Conservation (phyloP, 2,888 invertebrate genomes). For the Ophion ventricosus region DNA sequence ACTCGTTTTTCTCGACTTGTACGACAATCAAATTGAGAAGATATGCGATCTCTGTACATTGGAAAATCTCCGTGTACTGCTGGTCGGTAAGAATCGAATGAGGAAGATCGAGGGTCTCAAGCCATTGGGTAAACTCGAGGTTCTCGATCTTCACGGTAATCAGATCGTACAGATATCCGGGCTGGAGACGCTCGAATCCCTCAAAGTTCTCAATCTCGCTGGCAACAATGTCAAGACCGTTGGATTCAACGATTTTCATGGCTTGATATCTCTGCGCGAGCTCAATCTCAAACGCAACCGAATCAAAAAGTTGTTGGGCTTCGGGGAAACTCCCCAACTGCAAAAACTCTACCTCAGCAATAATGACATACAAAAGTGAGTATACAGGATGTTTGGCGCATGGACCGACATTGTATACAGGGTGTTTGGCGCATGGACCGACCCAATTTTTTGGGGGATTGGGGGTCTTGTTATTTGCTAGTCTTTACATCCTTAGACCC, state of each 20-base stretch:
- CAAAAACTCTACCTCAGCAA: conserved; percentile 93
- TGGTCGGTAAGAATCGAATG: conserved; percentile 96
- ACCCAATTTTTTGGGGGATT: too few species aligned
- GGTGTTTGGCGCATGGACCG: too few species aligned
- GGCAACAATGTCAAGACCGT: conserved; percentile 94
- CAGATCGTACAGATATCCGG: conserved; percentile 91
- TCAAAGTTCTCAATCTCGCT: conserved; percentile 96
- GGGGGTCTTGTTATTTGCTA: too few species aligned
- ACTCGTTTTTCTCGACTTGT: conserved; percentile 96
- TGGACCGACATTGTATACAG: too few species aligned
- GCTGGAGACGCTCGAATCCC: conserved; percentile 88
- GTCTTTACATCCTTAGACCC: too few species aligned
- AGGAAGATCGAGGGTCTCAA: conserved; percentile 91
- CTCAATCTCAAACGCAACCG: conserved; percentile 95
- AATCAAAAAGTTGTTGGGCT: conserved; percentile 91
- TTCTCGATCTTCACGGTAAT: conserved; percentile 96
- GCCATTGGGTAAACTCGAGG: conserved; percentile 91
- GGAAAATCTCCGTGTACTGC: conserved; percentile 91
- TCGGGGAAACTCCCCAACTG: conserved; percentile 90
- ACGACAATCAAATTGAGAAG: conserved; percentile 96
- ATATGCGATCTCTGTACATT: conserved; percentile 91
- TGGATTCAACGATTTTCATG: conserved; percentile 90
- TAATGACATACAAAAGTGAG: conserved; percentile 89
- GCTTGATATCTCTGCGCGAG: conserved; percentile 91
- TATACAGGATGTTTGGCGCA: too few species aligned